Evolutionary conservation across 2,797 vertebrate species (phyloP).

Genomic region (Enoplosus armatus): DNA sequence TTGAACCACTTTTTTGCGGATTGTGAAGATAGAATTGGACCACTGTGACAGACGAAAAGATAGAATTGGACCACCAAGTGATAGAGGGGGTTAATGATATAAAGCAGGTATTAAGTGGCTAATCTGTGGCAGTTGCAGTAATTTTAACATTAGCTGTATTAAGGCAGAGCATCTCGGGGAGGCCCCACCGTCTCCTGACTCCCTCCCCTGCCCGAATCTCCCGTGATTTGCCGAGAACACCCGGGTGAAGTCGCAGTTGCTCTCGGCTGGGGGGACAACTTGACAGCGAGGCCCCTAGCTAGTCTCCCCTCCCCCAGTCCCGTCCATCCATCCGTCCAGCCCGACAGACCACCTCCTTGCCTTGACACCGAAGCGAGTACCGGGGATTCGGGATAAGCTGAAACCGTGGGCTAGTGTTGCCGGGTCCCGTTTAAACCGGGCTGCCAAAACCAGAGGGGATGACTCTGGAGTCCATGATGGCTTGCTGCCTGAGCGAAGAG

Average conservation of each 20-base stretch:
- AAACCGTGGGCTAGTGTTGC: slow-evolving; percentile 59
- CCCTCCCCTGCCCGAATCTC: slow-evolving; percentile 50
- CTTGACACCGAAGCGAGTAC: slow-evolving; percentile 61
- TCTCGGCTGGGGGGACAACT: slow-evolving; percentile 80
- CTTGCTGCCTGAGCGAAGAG: slow-evolving; percentile 98
- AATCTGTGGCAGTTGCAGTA: slow-evolving; percentile 36
- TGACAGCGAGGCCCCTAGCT: slow-evolving; percentile 84
- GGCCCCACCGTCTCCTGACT: slow-evolving; percentile 56
- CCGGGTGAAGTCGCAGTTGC: slow-evolving; percentile 73
- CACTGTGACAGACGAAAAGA: slow-evolving; percentile 24
- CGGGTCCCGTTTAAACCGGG: slow-evolving; percentile 78
- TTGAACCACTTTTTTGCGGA: slow-evolving; percentile 47
- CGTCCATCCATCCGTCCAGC: slow-evolving; percentile 51
- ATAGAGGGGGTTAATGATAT: slow-evolving; percentile 44
- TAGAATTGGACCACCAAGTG: slow-evolving; percentile 20
- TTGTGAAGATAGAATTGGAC: slow-evolving; percentile 36
- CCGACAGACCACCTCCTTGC: slow-evolving; percentile 61
- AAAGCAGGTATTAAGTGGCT: slow-evolving; percentile 39
- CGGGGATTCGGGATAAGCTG: slow-evolving; percentile 49
- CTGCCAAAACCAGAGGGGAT: slow-evolving; percentile 85
- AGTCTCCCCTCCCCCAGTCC: slow-evolving; percentile 73
- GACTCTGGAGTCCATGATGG: slow-evolving; percentile 98
- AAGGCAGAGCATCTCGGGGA: slow-evolving; percentile 55
- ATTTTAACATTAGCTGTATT: slow-evolving; percentile 46
- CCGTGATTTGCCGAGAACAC: slow-evolving; percentile 75